Percentiles rank a stretch among this genome's conserved stretches.
These are phyloP conservation scores for Smittia sp. DNA, from an alignment of 2,888 invertebrate species.

Conservation along the genomic window DNA sequence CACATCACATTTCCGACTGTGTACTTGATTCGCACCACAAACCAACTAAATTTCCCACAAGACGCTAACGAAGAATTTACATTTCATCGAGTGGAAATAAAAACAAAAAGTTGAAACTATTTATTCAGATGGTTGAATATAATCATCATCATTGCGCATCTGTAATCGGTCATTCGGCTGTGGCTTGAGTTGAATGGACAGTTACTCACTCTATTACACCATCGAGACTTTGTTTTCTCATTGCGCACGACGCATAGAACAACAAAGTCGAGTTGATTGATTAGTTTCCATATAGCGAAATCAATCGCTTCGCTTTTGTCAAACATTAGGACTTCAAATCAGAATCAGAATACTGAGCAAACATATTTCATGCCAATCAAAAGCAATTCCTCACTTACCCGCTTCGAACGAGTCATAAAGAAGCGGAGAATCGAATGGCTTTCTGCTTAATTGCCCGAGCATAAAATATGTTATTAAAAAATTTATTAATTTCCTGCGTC, in stretches of 20 bases:
- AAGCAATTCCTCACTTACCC: slow-evolving; percentile 10
- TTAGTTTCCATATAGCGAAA: not conserved
- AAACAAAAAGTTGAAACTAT: not conserved
- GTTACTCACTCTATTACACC: slow-evolving; percentile 10
- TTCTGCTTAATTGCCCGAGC: slow-evolving; percentile 30
- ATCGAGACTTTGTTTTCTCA: not conserved
- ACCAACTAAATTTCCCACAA: not conserved
- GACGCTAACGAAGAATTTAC: not conserved
- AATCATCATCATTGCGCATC: not conserved
- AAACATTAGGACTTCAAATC: slow-evolving; percentile 4
- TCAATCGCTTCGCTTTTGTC: not conserved
- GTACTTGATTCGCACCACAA: not conserved
- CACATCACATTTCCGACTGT: slow-evolving; percentile 19
- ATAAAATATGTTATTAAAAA: slow-evolving; percentile 36
- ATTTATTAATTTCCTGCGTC: slow-evolving; percentile 37
- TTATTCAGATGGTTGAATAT: slow-evolving; percentile 13
- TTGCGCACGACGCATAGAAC: not conserved
- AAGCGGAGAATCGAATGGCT: not conserved
- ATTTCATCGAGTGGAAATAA: slow-evolving; percentile 2
- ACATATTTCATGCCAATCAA: slow-evolving; percentile 31
- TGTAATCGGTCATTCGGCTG: slow-evolving; percentile 15
- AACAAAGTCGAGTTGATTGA: not conserved
- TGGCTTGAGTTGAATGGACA: not conserved
- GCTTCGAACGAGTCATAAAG: not conserved
- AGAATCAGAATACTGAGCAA: not conserved